Percentiles rank a stretch among this genome's conserved stretches.
These are phyloP conservation scores for Dendrocincla fuliginosa DNA, from an alignment of 2,797 vertebrate genomes.

Conservation along the genomic window DNA sequence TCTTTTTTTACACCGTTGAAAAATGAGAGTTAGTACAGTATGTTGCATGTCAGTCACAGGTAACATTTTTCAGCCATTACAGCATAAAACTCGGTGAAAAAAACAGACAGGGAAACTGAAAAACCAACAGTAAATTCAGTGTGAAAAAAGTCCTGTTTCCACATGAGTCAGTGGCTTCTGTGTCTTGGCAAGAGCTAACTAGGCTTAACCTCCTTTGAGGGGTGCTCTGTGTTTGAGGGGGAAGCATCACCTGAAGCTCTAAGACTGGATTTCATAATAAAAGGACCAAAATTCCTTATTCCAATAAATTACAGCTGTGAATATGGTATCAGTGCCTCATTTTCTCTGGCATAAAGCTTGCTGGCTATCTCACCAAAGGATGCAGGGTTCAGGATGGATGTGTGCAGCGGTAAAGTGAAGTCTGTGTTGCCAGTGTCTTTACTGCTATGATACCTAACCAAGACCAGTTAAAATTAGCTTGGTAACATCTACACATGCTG, in stretches of 20 bases:
- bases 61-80: background rate
- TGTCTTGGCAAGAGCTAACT: background rate
- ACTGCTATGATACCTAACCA: background rate
- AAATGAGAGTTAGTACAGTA: background rate
- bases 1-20: background rate
- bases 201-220: background rate
- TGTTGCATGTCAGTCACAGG: accelerated
- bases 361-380: background rate
- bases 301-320: background rate
- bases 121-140: background rate
- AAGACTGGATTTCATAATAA: background rate
- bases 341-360: background rate
- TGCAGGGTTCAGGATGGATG: background rate
- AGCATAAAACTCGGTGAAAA: background rate
- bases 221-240: background rate
- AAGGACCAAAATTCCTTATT: background rate
- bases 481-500: background rate
- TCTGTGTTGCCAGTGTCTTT: background rate
- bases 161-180: background rate
- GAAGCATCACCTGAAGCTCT: background rate
- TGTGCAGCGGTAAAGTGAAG: background rate
- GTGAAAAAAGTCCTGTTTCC: background rate
- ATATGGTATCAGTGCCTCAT: background rate
- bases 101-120: background rate
- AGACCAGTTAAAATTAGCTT: background rate